Conservation (phyloP, 2,797 vertebrate species). For the Telmatherina bonti region DNA sequence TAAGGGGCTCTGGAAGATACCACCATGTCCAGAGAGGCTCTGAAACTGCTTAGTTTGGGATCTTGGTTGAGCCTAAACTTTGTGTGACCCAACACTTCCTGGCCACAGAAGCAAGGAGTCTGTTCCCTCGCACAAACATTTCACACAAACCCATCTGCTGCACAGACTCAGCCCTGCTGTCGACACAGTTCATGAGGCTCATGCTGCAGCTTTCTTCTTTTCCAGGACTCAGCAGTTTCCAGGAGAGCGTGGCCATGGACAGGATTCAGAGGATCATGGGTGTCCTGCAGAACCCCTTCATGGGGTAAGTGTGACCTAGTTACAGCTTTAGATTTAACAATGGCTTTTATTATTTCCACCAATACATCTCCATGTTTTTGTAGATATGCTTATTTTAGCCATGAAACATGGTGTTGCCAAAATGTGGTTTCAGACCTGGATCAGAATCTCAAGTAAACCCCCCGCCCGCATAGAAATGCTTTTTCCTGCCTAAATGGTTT, state of each 20-base stretch:
- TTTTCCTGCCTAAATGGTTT: conserved; percentile 41
- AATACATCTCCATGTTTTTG: neutral
- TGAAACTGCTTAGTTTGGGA: conserved; percentile 60
- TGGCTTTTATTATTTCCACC: neutral
- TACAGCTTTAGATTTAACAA: conserved; percentile 2
- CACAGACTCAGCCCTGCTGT: conserved; percentile 70
- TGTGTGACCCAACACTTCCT: conserved; percentile 74
- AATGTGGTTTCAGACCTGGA: neutral
- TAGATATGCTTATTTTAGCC: neutral
- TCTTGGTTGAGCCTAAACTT: conserved; percentile 63
- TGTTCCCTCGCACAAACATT: conserved; percentile 62
- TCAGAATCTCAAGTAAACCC: neutral
- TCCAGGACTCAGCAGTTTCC: conserved; percentile 87
- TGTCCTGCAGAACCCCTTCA: conserved; percentile 85
- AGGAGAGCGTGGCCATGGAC: conserved; percentile 88
- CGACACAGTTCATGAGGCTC: conserved; percentile 57
- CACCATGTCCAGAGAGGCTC: conserved; percentile 45
- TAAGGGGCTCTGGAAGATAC: conserved; percentile 28
- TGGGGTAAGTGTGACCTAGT: conserved; percentile 77
- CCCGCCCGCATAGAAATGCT: neutral
- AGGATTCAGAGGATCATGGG: conserved; percentile 89
- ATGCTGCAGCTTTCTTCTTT: conserved; percentile 67
- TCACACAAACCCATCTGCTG: conserved; percentile 75
- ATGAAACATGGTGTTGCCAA: neutral
- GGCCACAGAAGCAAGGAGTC: conserved; percentile 68